Evolutionary conservation across 2,888 invertebrate species (phyloP), one percentile per base, ranked within the genome.

Genomic region (Gryllus longicercus): DNA sequence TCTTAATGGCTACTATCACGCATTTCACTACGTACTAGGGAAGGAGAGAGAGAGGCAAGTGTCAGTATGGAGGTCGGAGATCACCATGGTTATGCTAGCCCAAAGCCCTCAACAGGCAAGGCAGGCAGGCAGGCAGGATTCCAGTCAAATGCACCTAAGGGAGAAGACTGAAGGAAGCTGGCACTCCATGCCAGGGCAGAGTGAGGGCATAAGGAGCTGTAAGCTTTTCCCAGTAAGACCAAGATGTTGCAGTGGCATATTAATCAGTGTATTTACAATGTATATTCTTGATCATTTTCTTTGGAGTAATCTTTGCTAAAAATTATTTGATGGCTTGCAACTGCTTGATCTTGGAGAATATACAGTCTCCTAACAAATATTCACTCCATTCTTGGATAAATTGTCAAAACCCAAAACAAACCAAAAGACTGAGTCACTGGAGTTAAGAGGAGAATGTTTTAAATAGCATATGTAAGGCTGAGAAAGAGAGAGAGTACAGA

Each of bases 21-120:
- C 99, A 99, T 91, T 99, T 98, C 89, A 99, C 99, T 91, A 99
- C 99, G 93, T 98, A 98, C 97, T 99, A 95, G 85, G 84, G 84
- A 84, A 84, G 84, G 84, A 85, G 85, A 86, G 86, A 86, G 85
- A 86, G 82, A 86, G 84, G 81, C 80, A 80, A 75, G 78, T 81
- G 81, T 82, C 80, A 82, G 82, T 81, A 76, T 80, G 82, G 80
- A 82, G 78, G 77, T 74, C 74, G 77, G 63, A 63, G 77, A 79
- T 78, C 75, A 38, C 80, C 63, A 74, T 76, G 74, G 81, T 81
- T 81, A 80, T 78, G 78, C 79, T 80, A 82, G 80, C 78, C 80
- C 81, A 82, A 79, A 82, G 79, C 79, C 81, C 76, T 79, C 81
- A 81, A 78, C 51, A 79, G 81, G 81, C 80, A 50, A 82, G 81